These are phyloP conservation scores for Abrostola triplasia DNA, from an alignment of 2,888 invertebrate genomes.

Conservation along the genomic window DNA sequence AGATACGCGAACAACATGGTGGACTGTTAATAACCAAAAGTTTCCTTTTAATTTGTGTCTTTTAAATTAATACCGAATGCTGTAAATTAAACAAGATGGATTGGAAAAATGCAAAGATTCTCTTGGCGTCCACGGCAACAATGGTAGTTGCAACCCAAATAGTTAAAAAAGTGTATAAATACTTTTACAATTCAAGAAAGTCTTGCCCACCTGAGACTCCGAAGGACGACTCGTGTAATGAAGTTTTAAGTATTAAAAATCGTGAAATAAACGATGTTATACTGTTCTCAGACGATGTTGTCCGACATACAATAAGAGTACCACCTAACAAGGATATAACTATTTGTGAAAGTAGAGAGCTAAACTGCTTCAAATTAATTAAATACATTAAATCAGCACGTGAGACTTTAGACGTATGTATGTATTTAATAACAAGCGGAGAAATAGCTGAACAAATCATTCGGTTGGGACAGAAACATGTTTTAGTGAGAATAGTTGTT, in stretches of 20 bases:
- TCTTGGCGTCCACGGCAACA: constrained; percentile 82
- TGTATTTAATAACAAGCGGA: constrained; percentile 84
- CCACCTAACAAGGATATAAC: constrained; percentile 77
- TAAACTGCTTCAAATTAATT: constrained; percentile 83
- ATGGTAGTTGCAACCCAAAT: constrained; percentile 80
- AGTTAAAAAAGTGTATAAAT: constrained; percentile 77
- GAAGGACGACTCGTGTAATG: constrained; percentile 71
- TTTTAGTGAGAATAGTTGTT: constrained; percentile 82
- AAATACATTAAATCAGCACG: constrained; percentile 84
- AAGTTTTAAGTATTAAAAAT: constrained; percentile 71
- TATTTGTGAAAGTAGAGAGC: constrained; percentile 81
- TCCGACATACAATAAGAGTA: constrained; percentile 76
- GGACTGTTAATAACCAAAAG: constrained; percentile 64
- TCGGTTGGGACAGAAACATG: constrained; percentile 82
- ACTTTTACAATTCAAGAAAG: constrained; percentile 68
- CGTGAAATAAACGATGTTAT: constrained; percentile 85
- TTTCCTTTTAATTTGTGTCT: constrained; percentile 58
- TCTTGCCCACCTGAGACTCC: constrained; percentile 58
- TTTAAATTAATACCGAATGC: constrained; percentile 49
- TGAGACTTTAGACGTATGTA: constrained; percentile 84
- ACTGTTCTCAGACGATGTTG: constrained; percentile 81
- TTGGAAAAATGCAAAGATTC: constrained; percentile 81
- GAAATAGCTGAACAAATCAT: constrained; percentile 85
- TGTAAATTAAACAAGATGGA: constrained; percentile 69
- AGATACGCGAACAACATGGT: constrained; percentile 81